Conservation (phyloP, 2,888 invertebrate species). For the Germaria angustata region DNA sequence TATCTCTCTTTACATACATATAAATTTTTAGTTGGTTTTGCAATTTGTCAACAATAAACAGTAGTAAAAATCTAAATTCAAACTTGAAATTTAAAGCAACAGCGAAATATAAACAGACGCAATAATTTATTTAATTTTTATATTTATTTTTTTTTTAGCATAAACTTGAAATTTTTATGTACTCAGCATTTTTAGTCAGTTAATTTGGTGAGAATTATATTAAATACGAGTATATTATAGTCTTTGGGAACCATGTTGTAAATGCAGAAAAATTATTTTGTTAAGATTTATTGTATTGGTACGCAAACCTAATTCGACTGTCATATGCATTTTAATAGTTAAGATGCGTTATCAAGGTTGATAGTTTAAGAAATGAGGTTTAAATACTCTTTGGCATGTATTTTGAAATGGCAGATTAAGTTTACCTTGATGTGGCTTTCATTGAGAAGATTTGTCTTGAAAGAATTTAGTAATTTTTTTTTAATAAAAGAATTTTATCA, state of each 20-base stretch:
- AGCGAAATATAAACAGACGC: not conserved
- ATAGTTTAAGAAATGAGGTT: constrained; percentile 16
- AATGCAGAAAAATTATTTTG: not conserved
- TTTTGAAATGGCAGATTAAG: constrained; percentile 5
- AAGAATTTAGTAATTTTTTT: not conserved
- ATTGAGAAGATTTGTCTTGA: not conserved
- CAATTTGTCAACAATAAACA: constrained; percentile 53
- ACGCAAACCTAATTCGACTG: not conserved
- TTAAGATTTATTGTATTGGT: not conserved
- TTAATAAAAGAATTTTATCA: not conserved
- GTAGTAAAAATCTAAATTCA: constrained; percentile 24
- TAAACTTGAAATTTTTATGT: constrained; percentile 48
- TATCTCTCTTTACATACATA: constrained; percentile 12
- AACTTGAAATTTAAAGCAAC: not conserved
- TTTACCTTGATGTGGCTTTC: not conserved
- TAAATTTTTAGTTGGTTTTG: constrained; percentile 22
- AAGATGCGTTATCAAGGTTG: constrained; percentile 56
- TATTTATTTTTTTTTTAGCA: not conserved
- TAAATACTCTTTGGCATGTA: constrained; percentile 4
- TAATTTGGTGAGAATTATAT: constrained; percentile 22
- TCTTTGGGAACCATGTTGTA: not conserved
- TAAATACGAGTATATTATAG: too few relatives aligned
- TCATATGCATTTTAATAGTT: constrained; percentile 43
- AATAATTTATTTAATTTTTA: constrained; percentile 21
- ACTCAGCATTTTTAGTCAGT: constrained; percentile 34